Base-by-base conservation (phyloP, 2,113 vertebrate species). In the Phalacrocorax aristotelis region DNA sequence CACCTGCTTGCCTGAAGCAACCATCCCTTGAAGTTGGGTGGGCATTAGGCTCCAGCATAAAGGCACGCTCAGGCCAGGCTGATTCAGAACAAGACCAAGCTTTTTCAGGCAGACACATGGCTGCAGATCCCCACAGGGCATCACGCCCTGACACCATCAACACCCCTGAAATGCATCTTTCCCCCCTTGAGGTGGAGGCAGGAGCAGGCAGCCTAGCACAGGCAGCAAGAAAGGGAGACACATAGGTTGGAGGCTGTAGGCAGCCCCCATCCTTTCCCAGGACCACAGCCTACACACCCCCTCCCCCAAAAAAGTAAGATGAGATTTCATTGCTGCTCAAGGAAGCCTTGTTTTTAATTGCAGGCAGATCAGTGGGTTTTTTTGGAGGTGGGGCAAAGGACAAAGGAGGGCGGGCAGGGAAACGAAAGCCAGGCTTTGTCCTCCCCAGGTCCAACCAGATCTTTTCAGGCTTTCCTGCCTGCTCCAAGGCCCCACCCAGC, bases 171-270 rank as follows among this genome's bases (percentile, higher is more conserved):
- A 66, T 1, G 2, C 9, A 2, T 68, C 12, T 40, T 65, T n/a
- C 2, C 8, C 6, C 9, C 4, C 27, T 49, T 0, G 3, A 44
- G 40, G 18, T 34, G 40, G 44, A 60, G 44, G 68, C 46, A 74
- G 93, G 40, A 71, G 48, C 72, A 55, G 79, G 40, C 16, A 70
- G 79, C 46, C 57, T 36, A 69, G 70, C 71, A 64, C 27, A 0
- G 30, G 34, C 49, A 69, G 61, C 0, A 0, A 51, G 40, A 42
- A 1, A 1, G 22, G 20, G 16, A 84, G 29, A n/a, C 1, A 7
- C 1, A 10, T 46, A 46, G 92, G 92, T 22, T 17, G 13, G 65
- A 55, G 38, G 36, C 54, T 32, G 65, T 48, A 87, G 68, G 70
- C 70, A 51, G 70, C 72, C 61, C 68, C 64, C 7, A 3, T 52